Evolutionary conservation across 2,797 vertebrate genomes (phyloP).

Genomic region (Onychomys leucogaster): DNA sequence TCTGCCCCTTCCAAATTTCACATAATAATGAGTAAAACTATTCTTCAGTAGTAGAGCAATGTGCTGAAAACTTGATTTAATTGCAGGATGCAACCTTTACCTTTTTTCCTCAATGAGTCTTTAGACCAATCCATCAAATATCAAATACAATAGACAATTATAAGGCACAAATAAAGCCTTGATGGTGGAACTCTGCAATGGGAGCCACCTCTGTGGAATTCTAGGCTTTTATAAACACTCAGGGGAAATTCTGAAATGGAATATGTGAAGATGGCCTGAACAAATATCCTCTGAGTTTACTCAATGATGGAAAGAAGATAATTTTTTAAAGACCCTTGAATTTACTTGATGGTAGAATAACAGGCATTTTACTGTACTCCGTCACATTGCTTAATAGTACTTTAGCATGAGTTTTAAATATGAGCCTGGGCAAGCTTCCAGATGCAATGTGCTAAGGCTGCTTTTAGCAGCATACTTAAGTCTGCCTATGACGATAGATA

Average conservation of each 20-base stretch:
- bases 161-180: not conserved
- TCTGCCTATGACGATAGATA: slow-evolving; percentile 35
- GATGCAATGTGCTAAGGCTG: slow-evolving; percentile 23
- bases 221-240: not conserved
- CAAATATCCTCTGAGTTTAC: not conserved
- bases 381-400: slow-evolving; percentile 15
- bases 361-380: slow-evolving; percentile 48
- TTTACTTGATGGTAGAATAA: slow-evolving; percentile 39
- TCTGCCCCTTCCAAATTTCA: not conserved
- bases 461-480: slow-evolving; percentile 27
- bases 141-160: not conserved
- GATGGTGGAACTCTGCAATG: not conserved
- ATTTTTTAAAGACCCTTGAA: not conserved
- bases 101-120: not conserved
- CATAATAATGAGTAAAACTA: not conserved
- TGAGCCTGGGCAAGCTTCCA: not conserved
- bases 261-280: not conserved
- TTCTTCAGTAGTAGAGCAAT: not conserved
- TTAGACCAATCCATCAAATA: not conserved
- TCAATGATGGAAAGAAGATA: not conserved
- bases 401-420: slow-evolving; percentile 48
- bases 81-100: not conserved
- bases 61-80: not conserved
- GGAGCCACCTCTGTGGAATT: not conserved
- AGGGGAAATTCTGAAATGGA: not conserved